These are phyloP conservation scores for Melanostoma mellinum DNA, from an alignment of 2,888 invertebrate genomes.

Conservation along the genomic window DNA sequence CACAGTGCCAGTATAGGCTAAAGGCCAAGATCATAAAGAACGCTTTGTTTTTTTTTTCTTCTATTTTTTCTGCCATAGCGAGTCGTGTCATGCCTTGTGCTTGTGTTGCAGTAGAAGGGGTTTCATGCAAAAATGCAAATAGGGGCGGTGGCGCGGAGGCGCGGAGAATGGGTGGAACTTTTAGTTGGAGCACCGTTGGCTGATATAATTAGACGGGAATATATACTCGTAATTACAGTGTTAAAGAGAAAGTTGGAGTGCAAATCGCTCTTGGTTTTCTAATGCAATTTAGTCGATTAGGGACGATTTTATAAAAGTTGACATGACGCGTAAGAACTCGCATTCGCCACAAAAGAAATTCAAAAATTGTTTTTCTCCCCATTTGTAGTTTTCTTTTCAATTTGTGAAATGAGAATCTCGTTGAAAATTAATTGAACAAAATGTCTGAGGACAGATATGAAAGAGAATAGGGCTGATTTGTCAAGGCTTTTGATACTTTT, in stretches of 20 bases:
- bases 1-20: constrained; percentile 44
- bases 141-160: background rate
- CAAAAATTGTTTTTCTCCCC: background rate
- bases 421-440: too few species aligned
- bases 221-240: constrained; percentile 57
- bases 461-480: too few species aligned
- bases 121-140: constrained; percentile 65
- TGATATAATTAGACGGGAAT: constrained; percentile 52
- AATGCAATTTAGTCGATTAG: constrained; percentile 49
- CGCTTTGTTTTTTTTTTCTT: constrained; percentile 26
- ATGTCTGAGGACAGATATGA: too few species aligned
- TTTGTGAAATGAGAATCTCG: too few species aligned
- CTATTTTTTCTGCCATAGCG: constrained; percentile 40
- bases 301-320: constrained; percentile 13
- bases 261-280: constrained; percentile 29
- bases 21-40: constrained; percentile 61
- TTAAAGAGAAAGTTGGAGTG: constrained; percentile 45
- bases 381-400: too few species aligned
- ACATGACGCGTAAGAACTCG: constrained; percentile 9
- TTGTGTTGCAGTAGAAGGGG: background rate
- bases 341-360: background rate
- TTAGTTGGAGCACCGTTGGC: constrained; percentile 46
- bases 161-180: constrained; percentile 39
- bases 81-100: constrained; percentile 15
- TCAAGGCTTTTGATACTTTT: too few species aligned